These are phyloP conservation scores for Sesamia nonagrioides DNA, from an alignment of 1,140 invertebrate genomes.

Conservation along the genomic window DNA sequence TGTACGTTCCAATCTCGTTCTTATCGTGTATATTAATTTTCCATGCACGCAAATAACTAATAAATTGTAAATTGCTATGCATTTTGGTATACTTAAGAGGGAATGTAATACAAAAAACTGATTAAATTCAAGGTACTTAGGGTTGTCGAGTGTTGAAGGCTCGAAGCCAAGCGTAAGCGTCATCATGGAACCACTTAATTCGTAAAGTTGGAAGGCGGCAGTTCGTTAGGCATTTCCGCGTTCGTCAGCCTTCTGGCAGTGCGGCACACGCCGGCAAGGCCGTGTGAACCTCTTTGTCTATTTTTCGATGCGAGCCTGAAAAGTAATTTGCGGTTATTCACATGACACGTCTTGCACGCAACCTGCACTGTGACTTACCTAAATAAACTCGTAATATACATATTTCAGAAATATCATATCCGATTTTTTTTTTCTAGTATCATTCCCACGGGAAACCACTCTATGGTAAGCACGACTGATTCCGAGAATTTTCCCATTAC, in stretches of 20 bases:
- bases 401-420: neutral
- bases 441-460: slow-evolving; percentile 16
- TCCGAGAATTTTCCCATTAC: slow-evolving; percentile 20
- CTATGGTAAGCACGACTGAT: neutral
- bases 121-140: slow-evolving; percentile 31
- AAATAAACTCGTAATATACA: neutral
- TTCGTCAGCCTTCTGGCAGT: slow-evolving; percentile 74
- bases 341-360: slow-evolving; percentile 40
- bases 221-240: slow-evolving; percentile 76
- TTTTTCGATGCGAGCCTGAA: slow-evolving; percentile 63
- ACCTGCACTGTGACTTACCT: slow-evolving; percentile 12
- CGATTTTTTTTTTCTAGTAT: too few relatives aligned
- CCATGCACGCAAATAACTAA: slow-evolving; percentile 28
- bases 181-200: slow-evolving; percentile 62
- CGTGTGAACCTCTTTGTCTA: slow-evolving; percentile 81
- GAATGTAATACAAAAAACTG: slow-evolving; percentile 8
- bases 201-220: slow-evolving; percentile 77
- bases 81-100: neutral
- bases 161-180: slow-evolving; percentile 26
- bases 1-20: slow-evolving; percentile 12
- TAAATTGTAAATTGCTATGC: slow-evolving; percentile 14
- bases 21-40: slow-evolving; percentile 31
- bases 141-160: slow-evolving; percentile 23
- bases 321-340: slow-evolving; percentile 54
- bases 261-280: slow-evolving; percentile 75